Evolutionary conservation across 2,113 vertebrate species (phyloP).

Genomic region (Microcebus murinus): DNA sequence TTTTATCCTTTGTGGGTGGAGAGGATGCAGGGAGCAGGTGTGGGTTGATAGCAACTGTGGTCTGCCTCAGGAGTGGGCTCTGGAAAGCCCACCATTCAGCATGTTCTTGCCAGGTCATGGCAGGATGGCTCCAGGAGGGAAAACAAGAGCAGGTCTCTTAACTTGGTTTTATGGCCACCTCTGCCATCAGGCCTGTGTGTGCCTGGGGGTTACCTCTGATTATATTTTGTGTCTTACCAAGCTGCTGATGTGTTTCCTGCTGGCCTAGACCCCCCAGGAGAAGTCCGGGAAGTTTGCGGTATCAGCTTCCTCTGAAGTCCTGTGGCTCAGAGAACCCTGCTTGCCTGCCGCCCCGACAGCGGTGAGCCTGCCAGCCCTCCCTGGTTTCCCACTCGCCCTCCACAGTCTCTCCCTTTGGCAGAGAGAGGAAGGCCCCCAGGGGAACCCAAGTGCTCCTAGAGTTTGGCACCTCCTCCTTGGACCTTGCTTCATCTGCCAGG

Average conservation of each 20-base stretch:
- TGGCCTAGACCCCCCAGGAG: not conserved
- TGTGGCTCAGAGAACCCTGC: too few species aligned
- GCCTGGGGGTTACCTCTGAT: not conserved
- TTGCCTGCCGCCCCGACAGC: rapidly evolving
- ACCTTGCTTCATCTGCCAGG: not conserved
- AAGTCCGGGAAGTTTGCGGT: not conserved
- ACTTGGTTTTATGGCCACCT: not conserved
- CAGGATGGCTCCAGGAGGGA: not conserved
- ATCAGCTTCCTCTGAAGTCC: not conserved
- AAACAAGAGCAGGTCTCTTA: not conserved
- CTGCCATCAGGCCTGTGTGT: not conserved
- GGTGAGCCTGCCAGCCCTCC: too few species aligned
- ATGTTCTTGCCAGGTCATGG: not conserved
- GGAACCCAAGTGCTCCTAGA: not conserved
- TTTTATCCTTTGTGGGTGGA: not conserved
- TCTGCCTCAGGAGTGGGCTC: not conserved
- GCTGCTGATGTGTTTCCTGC: not conserved
- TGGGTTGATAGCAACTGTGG: not conserved
- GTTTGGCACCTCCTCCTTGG: not conserved
- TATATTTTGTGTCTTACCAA: not conserved
- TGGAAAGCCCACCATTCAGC: not conserved
- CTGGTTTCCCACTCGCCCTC: not conserved
- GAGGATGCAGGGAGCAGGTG: not conserved
- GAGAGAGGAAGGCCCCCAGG: not conserved
- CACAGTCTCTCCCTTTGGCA: not conserved